phyloP scores from a whole-genome alignment of 2,888 invertebrate genomes.

The Phragmatobia fuliginosa region DNA sequence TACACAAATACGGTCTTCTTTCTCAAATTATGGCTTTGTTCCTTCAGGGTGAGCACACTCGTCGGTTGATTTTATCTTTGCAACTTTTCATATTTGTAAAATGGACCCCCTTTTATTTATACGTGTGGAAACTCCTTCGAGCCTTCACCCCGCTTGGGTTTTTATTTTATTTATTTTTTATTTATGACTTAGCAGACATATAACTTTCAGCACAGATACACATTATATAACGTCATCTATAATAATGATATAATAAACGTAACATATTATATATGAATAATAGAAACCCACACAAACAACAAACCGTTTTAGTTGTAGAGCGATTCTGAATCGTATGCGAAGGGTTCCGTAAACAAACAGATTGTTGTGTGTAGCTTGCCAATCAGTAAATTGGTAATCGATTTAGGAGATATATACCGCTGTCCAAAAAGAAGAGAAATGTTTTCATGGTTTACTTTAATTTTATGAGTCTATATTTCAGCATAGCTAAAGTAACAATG shows the following conservation, averaged over 20 bases:
- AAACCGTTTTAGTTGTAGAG: not conserved
- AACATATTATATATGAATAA: not conserved
- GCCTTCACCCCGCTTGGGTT: too few relatives aligned
- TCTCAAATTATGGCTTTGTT: not conserved
- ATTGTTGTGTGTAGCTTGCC: not conserved
- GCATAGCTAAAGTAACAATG: too few relatives aligned
- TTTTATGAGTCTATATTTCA: too few relatives aligned
- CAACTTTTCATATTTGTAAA: too few relatives aligned
- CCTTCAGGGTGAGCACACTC: not conserved
- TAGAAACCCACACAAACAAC: slow-evolving; percentile 6
- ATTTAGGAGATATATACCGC: too few relatives aligned
- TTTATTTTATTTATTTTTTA: too few relatives aligned
- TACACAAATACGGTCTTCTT: not conserved
- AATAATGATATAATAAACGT: not conserved
- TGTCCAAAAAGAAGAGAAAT: too few relatives aligned
- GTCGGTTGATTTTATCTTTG: not conserved
- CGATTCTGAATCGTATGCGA: not conserved
- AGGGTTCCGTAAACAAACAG: not conserved
- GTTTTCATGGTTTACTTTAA: too few relatives aligned
- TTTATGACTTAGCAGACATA: not conserved
- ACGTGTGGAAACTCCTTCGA: too few relatives aligned
- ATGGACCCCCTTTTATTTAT: too few relatives aligned
- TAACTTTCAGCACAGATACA: not conserved
- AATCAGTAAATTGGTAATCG: not conserved
- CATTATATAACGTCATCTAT: not conserved